Base-by-base conservation (phyloP, 2,797 vertebrate species). In the Manis crassicaudata region DNA sequence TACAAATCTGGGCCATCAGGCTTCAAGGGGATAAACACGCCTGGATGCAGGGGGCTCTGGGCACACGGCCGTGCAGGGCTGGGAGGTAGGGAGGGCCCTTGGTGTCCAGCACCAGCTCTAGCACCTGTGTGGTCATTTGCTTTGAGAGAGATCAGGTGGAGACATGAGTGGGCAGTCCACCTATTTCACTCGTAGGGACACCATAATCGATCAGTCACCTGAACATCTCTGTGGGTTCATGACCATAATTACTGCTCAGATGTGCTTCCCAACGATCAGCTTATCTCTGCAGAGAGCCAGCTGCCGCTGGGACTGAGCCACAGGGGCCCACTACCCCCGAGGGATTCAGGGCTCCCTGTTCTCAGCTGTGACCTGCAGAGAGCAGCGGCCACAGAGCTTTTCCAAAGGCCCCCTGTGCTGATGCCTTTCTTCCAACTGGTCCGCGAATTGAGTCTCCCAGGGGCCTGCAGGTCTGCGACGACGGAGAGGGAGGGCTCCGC, bases 401-500 rank as follows among this genome's bases (percentile, higher is more conserved):
- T 29, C 13, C 13, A 52, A 77, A 37, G 20, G 14, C 13, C 11
- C 3, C 17, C 62, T 32, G 62, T 16, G 13, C 40, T 4, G 1
- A 5, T 14, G 40, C 23, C 6, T 6, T 6, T 37, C 18, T 58
- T n/a, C 73, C 50, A 20, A 20, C 3, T 10, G 4, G 10, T 21
- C 2, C 0, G 40, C 5, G 17, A 10, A 14, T 17, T 37, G 1
- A 1, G 23, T 21, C 37, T 43, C 56, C 58, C n/a, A 3, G 3
- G 46, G 46, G n/a, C 5, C 35, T 5, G 4, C 23, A 23, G 70
- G 27, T 16, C 27, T 23, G 0, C 1, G 25, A 7, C 12, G 23
- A 40, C 40, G 29, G 29, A 14, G 27, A 7, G 11, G 21, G 6
- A 52, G 72, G 18, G 3, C 1, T 6, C 50, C 6, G 13, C 14